Evolutionary conservation across 2,797 vertebrate genomes (phyloP).

Genomic region (Danio jaintianensis): DNA sequence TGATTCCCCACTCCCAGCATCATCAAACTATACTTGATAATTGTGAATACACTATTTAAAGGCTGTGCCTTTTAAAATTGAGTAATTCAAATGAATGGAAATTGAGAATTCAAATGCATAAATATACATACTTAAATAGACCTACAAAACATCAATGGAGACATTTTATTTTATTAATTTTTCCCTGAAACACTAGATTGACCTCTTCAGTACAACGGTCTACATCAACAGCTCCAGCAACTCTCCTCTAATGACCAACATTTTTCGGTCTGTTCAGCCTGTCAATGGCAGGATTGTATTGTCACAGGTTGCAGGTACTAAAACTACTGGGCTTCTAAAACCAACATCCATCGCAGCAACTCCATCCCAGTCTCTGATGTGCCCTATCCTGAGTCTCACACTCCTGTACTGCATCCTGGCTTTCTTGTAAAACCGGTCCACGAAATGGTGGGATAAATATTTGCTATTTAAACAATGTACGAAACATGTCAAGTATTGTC

Average conservation of each 20-base stretch:
- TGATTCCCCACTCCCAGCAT: too few relatives aligned
- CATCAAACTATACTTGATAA: too few relatives aligned
- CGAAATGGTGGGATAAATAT: not conserved
- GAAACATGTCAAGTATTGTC: not conserved
- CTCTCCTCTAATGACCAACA: constrained; percentile 42
- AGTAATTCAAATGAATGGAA: too few relatives aligned
- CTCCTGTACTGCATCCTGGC: not conserved
- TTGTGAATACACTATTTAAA: too few relatives aligned
- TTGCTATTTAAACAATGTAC: not conserved
- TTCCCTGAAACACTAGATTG: constrained; percentile 64
- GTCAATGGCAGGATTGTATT: constrained; percentile 24
- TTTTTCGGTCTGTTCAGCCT: constrained; percentile 61
- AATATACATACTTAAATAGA: too few relatives aligned
- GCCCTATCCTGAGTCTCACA: not conserved
- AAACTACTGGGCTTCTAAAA: not conserved
- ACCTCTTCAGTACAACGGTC: constrained; percentile 64
- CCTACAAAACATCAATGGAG: too few relatives aligned
- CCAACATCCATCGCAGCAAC: not conserved
- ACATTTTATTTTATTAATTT: too few relatives aligned
- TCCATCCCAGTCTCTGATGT: not conserved
- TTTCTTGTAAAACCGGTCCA: not conserved
- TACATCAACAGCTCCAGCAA: not conserved
- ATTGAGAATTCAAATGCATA: too few relatives aligned
- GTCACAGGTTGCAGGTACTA: constrained; percentile 35
- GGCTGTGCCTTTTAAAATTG: too few relatives aligned